phyloP scores from a whole-genome alignment of 2,113 vertebrate species.

The Actenoides lindsayi region DNA sequence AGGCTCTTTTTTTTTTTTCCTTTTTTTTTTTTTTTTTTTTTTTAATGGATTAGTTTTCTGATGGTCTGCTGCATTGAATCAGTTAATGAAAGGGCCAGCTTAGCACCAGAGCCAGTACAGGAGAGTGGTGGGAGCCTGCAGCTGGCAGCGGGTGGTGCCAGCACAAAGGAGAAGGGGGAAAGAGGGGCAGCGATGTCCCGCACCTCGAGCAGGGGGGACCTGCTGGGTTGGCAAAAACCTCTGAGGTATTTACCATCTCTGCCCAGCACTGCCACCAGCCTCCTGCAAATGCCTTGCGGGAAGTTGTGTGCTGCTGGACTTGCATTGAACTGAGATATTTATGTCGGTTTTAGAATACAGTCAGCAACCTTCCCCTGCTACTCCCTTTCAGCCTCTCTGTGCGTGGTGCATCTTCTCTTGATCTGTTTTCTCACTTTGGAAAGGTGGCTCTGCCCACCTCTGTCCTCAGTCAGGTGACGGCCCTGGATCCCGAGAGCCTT shows the following conservation, averaged over 20 bases:
- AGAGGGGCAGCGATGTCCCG: background rate
- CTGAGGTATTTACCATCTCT: background rate
- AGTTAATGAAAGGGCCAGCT: conserved; percentile 3
- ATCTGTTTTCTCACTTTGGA: background rate
- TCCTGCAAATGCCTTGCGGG: background rate
- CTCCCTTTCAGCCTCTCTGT: background rate
- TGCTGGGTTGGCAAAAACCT: background rate
- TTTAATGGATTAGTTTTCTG: conserved; percentile 29
- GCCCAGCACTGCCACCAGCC: background rate
- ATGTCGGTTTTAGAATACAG: background rate
- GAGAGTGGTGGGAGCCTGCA: background rate
- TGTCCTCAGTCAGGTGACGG: accelerated
- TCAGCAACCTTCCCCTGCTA: background rate
- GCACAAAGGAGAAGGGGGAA: background rate
- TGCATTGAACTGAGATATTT: background rate
- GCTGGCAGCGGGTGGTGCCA: background rate
- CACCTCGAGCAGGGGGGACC: background rate
- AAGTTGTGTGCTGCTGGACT: background rate
- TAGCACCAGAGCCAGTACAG: background rate
- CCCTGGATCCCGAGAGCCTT: background rate
- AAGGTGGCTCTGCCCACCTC: background rate
- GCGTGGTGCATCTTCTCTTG: background rate
- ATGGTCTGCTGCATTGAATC: conserved; percentile 14
- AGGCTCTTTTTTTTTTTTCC: background rate
- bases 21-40: background rate